Conservation (phyloP, 2,797 vertebrate genomes). For the Anguilla obscura region DNA sequence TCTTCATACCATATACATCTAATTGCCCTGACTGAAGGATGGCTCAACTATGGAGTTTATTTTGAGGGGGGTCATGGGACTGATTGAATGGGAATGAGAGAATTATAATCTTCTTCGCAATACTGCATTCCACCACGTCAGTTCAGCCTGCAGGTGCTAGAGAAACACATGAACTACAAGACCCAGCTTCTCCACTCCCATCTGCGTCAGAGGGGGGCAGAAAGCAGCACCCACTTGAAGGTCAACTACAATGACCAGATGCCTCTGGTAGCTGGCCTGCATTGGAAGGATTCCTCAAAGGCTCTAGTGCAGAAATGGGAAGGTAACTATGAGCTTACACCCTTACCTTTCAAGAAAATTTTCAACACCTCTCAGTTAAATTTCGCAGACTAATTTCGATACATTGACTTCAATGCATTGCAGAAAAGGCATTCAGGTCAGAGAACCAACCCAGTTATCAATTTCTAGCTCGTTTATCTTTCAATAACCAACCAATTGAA, state of each 20-base stretch:
- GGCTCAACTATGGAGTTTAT: neutral
- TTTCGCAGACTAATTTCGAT: neutral
- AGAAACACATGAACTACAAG: slow-evolving; percentile 78
- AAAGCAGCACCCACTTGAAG: slow-evolving; percentile 81
- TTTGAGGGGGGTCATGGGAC: neutral
- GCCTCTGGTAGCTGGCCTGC: slow-evolving; percentile 73
- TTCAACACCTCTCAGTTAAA: neutral
- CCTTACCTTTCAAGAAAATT: neutral
- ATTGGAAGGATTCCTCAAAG: slow-evolving; percentile 75
- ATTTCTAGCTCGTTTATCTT: too few species aligned
- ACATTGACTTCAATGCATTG: neutral
- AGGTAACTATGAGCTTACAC: slow-evolving; percentile 64
- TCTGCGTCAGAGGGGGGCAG: slow-evolving; percentile 59
- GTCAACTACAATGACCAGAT: slow-evolving; percentile 73
- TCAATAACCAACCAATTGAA: too few species aligned
- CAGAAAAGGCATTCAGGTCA: neutral
- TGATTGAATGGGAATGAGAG: neutral
- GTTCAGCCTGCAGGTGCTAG: slow-evolving; percentile 77
- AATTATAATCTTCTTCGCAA: neutral
- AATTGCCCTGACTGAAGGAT: neutral
- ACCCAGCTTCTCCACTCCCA: slow-evolving; percentile 75
- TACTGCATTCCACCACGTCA: slow-evolving; percentile 45
- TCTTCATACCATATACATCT: neutral
- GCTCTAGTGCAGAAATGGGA: slow-evolving; percentile 75
- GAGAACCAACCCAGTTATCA: too few species aligned